These are phyloP conservation scores for Forbesichthys agassizii DNA, from an alignment of 2,113 vertebrate species.

Conservation along the genomic window DNA sequence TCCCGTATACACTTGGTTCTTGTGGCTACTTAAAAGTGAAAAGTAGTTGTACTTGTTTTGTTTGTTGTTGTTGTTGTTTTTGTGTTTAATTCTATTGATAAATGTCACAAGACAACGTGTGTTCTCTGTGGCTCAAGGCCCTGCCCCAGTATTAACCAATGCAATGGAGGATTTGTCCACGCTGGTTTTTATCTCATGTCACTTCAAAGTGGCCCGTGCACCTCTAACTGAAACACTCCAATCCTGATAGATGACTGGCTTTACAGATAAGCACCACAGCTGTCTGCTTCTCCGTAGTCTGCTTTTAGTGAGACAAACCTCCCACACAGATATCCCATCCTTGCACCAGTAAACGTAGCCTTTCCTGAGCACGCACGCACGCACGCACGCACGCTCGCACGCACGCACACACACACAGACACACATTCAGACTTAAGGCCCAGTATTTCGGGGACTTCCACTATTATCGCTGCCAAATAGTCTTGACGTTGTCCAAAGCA, in stretches of 20 bases:
- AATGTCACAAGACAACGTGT: too few relatives aligned
- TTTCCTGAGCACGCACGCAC: slow-evolving; percentile 42
- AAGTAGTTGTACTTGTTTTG: too few relatives aligned
- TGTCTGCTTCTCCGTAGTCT: slow-evolving; percentile 59
- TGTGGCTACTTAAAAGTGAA: neutral
- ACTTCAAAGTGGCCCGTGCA: too few relatives aligned
- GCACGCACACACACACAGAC: neutral
- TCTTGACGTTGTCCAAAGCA: slow-evolving; percentile 62
- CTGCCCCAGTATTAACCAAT: too few relatives aligned
- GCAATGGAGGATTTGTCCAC: too few relatives aligned
- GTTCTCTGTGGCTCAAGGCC: too few relatives aligned
- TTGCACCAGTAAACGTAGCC: slow-evolving; percentile 54
- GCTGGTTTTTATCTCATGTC: too few relatives aligned
- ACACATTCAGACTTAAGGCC: slow-evolving; percentile 43
- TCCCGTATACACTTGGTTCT: neutral
- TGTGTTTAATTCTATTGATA: too few relatives aligned
- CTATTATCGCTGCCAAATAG: slow-evolving; percentile 70
- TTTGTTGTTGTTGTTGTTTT: too few relatives aligned
- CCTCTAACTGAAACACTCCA: neutral
- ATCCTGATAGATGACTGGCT: neutral
- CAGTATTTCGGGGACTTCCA: slow-evolving; percentile 77
- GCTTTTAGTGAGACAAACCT: slow-evolving; percentile 65
- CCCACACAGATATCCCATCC: slow-evolving; percentile 65
- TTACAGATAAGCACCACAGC: slow-evolving; percentile 1
- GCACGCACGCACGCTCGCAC: slow-evolving; percentile 27